A percentile compares a stretch with the other conserved stretches of the same genome.
Conservation (phyloP, 92 coral and sea anemone genomes). For the Porites divaricata region DNA sequence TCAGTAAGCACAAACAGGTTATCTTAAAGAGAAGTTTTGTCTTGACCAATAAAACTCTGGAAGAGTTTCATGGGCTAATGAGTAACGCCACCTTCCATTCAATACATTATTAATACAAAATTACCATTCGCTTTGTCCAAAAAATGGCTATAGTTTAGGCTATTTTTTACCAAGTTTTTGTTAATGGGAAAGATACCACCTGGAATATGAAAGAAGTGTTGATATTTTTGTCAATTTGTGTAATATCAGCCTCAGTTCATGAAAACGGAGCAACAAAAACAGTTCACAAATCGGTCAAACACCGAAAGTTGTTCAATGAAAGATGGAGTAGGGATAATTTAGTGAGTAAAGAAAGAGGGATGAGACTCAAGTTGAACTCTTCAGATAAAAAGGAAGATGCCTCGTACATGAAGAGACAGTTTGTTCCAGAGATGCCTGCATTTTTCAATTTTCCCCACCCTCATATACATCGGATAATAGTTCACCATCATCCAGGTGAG, state of each 20-base stretch:
- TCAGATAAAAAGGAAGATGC: neutral
- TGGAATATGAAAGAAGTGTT: conserved; percentile 37
- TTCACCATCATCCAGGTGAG: conserved; percentile 93
- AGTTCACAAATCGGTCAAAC: neutral
- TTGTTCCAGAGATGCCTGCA: conserved; percentile 45
- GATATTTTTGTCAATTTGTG: neutral
- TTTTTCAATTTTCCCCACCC: conserved; percentile 57
- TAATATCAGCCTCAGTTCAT: neutral
- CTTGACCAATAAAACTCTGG: conserved; percentile 17
- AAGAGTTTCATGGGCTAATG: neutral
- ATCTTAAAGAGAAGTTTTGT: neutral
- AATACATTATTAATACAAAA: conserved; percentile 36
- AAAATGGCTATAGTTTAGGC: conserved; percentile 47
- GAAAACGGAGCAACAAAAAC: neutral
- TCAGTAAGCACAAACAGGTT: conserved; percentile 22
- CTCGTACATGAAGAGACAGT: conserved; percentile 57
- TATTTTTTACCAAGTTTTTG: conserved; percentile 8
- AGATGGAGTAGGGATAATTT: neutral
- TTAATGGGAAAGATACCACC: conserved; percentile 15
- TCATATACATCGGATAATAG: conserved; percentile 84
- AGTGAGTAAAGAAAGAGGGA: neutral
- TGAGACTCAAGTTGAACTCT: neutral
- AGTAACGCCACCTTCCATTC: neutral
- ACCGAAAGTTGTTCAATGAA: neutral
- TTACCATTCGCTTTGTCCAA: conserved; percentile 6